Evolutionary conservation across 2,888 invertebrate species (phyloP).

Genomic region (Philhelius pedissequus): DNA sequence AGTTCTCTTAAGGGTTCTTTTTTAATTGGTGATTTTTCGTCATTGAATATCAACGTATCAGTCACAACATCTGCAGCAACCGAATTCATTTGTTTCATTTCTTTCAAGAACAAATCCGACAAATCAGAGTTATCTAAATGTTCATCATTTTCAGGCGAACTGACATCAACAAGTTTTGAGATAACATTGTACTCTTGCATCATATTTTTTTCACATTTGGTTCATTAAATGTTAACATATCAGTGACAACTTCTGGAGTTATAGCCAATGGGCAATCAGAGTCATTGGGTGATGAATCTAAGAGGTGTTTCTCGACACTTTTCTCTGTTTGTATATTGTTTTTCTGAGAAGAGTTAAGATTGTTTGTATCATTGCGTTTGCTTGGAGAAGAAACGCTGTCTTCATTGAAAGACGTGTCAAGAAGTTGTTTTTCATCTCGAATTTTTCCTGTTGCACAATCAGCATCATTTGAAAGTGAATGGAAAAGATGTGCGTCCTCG

Average conservation of each 20-base stretch:
- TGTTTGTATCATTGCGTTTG: background rate
- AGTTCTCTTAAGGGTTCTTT: background rate
- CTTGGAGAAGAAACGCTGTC: background rate
- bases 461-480: background rate
- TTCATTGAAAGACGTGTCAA: background rate
- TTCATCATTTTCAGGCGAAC: background rate
- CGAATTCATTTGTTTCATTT: background rate
- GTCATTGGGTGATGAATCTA: conserved; percentile 33
- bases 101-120: conserved; percentile 25
- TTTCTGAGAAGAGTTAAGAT: background rate
- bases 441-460: background rate
- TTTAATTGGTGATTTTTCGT: background rate
- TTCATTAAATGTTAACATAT: conserved; percentile 7
- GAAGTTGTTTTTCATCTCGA: background rate
- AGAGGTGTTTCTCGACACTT: background rate
- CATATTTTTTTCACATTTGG: background rate
- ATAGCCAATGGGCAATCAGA: conserved; percentile 16
- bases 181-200: background rate
- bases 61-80: background rate
- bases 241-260: conserved; percentile 2
- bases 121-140: background rate
- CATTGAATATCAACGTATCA: background rate
- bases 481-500: background rate
- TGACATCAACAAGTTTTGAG: conserved; percentile 22
- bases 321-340: background rate